These are phyloP conservation scores for Ormia ochracea DNA, from an alignment of 2,888 invertebrate species.

Conservation along the genomic window DNA sequence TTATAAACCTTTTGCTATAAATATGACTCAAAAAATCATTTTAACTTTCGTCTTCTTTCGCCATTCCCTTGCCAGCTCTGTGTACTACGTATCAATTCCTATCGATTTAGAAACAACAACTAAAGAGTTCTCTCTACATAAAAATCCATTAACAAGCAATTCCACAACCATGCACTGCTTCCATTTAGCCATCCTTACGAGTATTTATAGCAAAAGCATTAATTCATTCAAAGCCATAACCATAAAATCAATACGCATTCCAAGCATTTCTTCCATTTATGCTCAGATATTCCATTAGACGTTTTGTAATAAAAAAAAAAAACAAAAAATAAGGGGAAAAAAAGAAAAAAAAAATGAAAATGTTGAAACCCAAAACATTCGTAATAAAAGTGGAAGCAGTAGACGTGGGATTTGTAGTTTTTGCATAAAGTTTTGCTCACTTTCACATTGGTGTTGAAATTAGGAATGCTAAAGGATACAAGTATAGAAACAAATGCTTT, in stretches of 20 bases:
- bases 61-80: not conserved
- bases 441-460: not conserved
- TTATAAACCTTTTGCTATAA: no score
- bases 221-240: conserved; percentile 44
- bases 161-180: not conserved
- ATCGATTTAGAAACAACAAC: conserved; percentile 4
- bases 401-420: conserved; percentile 5
- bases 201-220: conserved; percentile 26
- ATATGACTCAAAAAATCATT: not conserved
- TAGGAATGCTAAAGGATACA: not conserved
- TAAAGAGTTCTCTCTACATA: conserved; percentile 19
- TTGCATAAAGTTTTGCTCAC: not conserved
- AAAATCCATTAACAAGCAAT: conserved; percentile 43
- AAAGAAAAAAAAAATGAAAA: no score
- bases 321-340: conserved; percentile 2
- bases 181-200: not conserved
- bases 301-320: conserved; percentile 22
- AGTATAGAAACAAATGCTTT: not conserved
- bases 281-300: conserved; percentile 15
- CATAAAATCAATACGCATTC: conserved; percentile 39
- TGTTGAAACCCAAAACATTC: no score
- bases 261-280: not conserved
- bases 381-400: conserved; percentile 24
- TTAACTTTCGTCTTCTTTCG: not conserved
- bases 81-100: not conserved